Evolutionary conservation across 2,113 vertebrate genomes (phyloP), one percentile per base, ranked within the genome.

Genomic region (Alligator sinensis): DNA sequence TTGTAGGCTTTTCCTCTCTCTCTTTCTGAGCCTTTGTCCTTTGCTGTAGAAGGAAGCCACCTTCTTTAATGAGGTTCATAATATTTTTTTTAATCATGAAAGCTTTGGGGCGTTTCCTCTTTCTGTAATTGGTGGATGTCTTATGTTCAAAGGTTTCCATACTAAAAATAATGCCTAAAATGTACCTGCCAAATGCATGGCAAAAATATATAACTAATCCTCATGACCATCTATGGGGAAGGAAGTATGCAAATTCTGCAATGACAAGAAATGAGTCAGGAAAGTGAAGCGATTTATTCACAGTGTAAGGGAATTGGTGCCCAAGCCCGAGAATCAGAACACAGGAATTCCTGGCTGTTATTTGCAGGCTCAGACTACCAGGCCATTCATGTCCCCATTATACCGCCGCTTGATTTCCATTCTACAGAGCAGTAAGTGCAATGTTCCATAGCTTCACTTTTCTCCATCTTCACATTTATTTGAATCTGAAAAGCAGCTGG

Each of bases 381-480:
- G 95, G 95, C 94, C 94, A 3, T 70, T 47, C 47, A 47, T 9
- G 47, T 47, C 93, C 96, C 86, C 82, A 92, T 34, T 18, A 1
- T 91, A 70, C 84, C 93, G 83, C 95, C 96, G 60, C 38, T 70
- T 1, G 0, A 22, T 91, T 93, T 86, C 91, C 59, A 79, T 80
- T 61, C 83, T 94, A 85, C 90, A 81, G 22, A 88, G 77, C 84
- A 68, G 60, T 90, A 74, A 17, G 47, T 82, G 64, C 90, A 76
- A 77, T 1, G 0, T n/a, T 47, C 72, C 66, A 47, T 92, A 91
- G 88, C 90, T 95, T 96, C 92, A 34, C 54, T 94, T 90, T 82
- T 79, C 58, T 96, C 95, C 96, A 62, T 77, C 95, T 85, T 93
- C 87, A 13, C 93, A 80, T 4, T 80, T 82, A 89, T 94, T 94